A percentile compares a stretch with the other conserved stretches of the same genome.
phyloP scores from a whole-genome alignment of 2,888 invertebrate genomes.

The Papilio demoleus region DNA sequence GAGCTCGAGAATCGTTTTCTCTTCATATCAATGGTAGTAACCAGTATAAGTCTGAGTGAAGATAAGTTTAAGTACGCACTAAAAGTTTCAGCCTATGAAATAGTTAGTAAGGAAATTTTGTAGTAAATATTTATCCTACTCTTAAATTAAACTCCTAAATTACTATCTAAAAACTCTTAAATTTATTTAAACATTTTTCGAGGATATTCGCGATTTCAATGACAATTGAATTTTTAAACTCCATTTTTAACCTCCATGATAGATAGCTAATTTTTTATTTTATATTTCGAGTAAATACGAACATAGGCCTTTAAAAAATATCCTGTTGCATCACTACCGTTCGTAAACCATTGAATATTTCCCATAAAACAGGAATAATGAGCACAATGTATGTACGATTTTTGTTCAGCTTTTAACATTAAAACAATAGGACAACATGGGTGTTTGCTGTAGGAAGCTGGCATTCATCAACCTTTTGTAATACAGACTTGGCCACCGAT shows the following conservation, averaged over 20 bases:
- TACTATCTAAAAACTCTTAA: no score
- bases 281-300: background rate
- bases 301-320: background rate
- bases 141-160: no score
- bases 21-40: no score
- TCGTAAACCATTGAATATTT: conserved; percentile 9
- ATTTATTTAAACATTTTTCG: no score
- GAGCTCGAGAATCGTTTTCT: no score
- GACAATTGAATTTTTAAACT: background rate
- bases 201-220: no score
- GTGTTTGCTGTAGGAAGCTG: conserved; percentile 12
- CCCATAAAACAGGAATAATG: conserved; percentile 14
- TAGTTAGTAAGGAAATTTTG: no score
- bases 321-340: background rate
- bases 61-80: no score
- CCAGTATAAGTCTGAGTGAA: no score
- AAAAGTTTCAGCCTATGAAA: no score
- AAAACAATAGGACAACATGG: conserved; percentile 29
- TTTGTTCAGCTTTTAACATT: conserved; percentile 26
- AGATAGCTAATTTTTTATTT: background rate
- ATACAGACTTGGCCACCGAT: conserved; percentile 14
- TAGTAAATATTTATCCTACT: no score
- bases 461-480: conserved; percentile 18
- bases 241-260: background rate
- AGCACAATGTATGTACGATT: conserved; percentile 20